phyloP scores from a whole-genome alignment of 2,797 vertebrate genomes.

The Eulemur coronatus region DNA sequence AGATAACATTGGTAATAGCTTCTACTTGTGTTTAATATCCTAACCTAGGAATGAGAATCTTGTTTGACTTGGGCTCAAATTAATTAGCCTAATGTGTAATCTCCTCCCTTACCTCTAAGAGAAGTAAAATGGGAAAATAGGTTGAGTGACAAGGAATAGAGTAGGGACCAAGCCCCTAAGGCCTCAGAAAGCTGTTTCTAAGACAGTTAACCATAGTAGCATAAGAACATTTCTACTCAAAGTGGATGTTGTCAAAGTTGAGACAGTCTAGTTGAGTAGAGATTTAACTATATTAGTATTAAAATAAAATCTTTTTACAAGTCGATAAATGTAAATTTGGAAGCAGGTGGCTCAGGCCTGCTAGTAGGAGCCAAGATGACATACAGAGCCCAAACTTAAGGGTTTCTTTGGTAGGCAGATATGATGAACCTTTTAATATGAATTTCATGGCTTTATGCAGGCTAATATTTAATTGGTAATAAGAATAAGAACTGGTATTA shows the following conservation, averaged over 20 bases:
- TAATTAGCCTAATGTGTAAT: neutral
- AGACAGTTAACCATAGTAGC: neutral
- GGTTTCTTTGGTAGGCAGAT: neutral
- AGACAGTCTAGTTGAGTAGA: constrained; percentile 3
- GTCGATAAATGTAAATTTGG: constrained; percentile 21
- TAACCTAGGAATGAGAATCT: neutral
- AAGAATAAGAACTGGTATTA: neutral
- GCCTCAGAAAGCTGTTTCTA: neutral
- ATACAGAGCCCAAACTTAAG: neutral
- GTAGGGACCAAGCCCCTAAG: neutral
- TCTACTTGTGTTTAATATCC: neutral
- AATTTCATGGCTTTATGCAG: neutral
- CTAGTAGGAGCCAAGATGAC: neutral
- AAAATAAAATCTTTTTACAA: constrained; percentile 16
- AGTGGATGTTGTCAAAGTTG: neutral
- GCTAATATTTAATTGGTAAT: neutral
- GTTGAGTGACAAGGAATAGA: neutral
- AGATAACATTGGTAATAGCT: neutral
- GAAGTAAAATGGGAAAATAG: neutral
- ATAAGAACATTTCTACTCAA: neutral
- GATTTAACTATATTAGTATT: constrained; percentile 16
- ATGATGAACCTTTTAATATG: neutral
- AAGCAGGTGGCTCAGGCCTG: neutral
- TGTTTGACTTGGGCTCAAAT: neutral
- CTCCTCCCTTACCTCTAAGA: neutral